Percentiles rank a stretch among this genome's conserved stretches.
Conservation (phyloP, 2,113 vertebrate genomes). For the Steatornis caripensis region DNA sequence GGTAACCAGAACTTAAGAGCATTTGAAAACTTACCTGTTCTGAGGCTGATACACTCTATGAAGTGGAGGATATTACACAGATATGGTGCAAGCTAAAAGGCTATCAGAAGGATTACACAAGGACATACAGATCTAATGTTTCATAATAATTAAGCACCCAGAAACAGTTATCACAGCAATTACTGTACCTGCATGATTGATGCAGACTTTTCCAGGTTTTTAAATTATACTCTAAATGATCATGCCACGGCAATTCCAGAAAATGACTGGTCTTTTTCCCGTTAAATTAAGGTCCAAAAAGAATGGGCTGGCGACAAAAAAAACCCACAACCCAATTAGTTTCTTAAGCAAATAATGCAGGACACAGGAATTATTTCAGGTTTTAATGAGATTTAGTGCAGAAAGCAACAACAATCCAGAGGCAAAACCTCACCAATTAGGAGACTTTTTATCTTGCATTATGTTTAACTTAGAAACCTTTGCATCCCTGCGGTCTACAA, state of each 20-base stretch:
- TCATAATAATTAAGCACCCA: neutral
- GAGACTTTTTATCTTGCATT: conserved; percentile 24
- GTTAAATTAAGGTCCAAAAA: neutral
- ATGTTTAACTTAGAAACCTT: conserved; percentile 45
- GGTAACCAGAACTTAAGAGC: neutral
- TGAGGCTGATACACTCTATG: neutral
- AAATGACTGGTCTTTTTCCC: neutral
- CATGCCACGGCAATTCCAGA: neutral
- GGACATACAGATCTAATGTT: neutral
- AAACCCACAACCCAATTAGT: neutral
- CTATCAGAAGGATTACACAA: neutral
- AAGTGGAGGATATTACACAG: neutral
- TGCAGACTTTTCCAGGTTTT: conserved; percentile 2
- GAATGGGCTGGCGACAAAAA: neutral
- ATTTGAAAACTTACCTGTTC: neutral
- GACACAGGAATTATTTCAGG: neutral
- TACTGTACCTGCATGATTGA: neutral
- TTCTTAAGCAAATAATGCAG: conserved; percentile 4
- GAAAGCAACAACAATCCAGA: conserved; percentile 11
- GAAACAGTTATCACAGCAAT: neutral
- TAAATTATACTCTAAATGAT: neutral
- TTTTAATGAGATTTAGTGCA: conserved; percentile 8
- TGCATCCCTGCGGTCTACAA: conserved; percentile 35
- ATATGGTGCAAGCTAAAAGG: neutral
- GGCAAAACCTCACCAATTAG: conserved; percentile 43